Conservation (phyloP, 2,113 vertebrate genomes). For the Hiodon alosoides region DNA sequence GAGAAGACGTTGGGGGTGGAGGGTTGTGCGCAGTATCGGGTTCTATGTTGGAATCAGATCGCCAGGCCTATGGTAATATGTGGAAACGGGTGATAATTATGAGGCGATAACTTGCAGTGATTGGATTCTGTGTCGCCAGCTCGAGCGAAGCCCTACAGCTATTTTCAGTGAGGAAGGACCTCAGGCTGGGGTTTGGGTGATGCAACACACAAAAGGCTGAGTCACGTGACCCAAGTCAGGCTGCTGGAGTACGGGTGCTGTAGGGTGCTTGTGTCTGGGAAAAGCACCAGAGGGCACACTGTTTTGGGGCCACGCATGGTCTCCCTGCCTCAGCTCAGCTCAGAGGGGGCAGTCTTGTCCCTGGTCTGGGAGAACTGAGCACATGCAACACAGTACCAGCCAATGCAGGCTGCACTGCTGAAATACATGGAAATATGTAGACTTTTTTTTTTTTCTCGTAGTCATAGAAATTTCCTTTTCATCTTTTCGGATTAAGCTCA, state of each 20-base stretch:
- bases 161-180: constrained; percentile 22
- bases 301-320: constrained; percentile 44
- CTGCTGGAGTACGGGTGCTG: too few relatives aligned
- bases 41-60: constrained; percentile 45
- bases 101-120: constrained; percentile 62
- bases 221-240: too few relatives aligned
- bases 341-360: constrained; percentile 16
- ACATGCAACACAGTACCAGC: constrained; percentile 23
- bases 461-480: constrained; percentile 53
- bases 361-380: constrained; percentile 2
- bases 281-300: too few relatives aligned
- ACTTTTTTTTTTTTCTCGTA: constrained; percentile 49
- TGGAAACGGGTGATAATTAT: constrained; percentile 62
- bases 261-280: too few relatives aligned
- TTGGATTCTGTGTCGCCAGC: constrained; percentile 49
- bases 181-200: not conserved
- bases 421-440: constrained; percentile 38
- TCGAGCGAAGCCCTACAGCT: constrained; percentile 34
- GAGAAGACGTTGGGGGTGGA: constrained; percentile 32
- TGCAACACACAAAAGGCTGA: constrained; percentile 10
- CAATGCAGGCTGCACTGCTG: constrained; percentile 11
- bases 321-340: not conserved
- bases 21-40: constrained; percentile 17
- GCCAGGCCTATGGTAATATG: constrained; percentile 54
- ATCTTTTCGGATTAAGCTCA: constrained; percentile 50